Percentiles rank a stretch among this genome's conserved stretches.
These are phyloP conservation scores for Chamaea fasciata DNA, from an alignment of 2,113 vertebrate species.

Conservation along the genomic window DNA sequence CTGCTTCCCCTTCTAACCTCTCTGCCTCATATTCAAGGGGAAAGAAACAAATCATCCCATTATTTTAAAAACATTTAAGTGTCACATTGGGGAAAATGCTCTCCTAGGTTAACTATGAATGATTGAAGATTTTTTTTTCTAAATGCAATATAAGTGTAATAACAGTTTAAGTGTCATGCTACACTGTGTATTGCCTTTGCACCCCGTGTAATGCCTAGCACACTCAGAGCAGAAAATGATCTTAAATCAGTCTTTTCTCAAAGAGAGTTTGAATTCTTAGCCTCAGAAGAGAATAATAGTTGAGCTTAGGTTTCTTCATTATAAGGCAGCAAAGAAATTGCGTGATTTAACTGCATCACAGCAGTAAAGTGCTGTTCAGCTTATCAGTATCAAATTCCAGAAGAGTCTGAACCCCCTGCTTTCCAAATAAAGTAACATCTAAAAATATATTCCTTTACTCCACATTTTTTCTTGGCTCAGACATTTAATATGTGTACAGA, in stretches of 20 bases:
- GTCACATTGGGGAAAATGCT: slow-evolving; percentile 43
- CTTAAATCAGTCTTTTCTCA: slow-evolving; percentile 62
- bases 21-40: slow-evolving; percentile 19
- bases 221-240: slow-evolving; percentile 56
- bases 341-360: slow-evolving; percentile 52
- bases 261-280: slow-evolving; percentile 62
- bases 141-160: slow-evolving; percentile 55
- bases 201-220: slow-evolving; percentile 63
- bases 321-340: slow-evolving; percentile 54
- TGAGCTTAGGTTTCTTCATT: slow-evolving; percentile 40
- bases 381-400: slow-evolving; percentile 24
- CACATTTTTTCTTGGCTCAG: background rate
- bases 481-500: background rate
- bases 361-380: slow-evolving; percentile 3
- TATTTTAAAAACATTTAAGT: slow-evolving; percentile 54
- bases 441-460: slow-evolving; percentile 18
- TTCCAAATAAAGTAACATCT: slow-evolving; percentile 23
- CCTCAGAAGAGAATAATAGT: slow-evolving; percentile 16
- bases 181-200: slow-evolving; percentile 45
- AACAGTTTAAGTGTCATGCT: slow-evolving; percentile 43
- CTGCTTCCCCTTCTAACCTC: slow-evolving; percentile 23
- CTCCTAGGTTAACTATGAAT: slow-evolving; percentile 52
- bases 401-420: background rate
- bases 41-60: slow-evolving; percentile 52
- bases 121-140: slow-evolving; percentile 46